Base-by-base conservation (phyloP, 2,888 invertebrate species). In the Azorinus chamasolen region DNA sequence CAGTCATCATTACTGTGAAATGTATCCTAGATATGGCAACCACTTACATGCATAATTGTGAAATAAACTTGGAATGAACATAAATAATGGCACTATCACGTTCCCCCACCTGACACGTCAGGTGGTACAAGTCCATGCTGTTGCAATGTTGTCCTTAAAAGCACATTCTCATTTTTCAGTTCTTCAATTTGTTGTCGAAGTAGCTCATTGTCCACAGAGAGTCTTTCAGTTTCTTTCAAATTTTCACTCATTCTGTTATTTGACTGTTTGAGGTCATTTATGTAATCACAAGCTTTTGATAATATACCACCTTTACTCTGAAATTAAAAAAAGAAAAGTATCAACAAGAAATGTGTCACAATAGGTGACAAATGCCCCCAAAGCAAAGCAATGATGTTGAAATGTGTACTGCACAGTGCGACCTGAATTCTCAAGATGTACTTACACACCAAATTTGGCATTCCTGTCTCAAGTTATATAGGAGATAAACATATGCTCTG, bases 281-380 rank as follows among this genome's bases (percentile, higher is more conserved):
- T 98, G 93, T 98, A 97, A 91, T 98, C 98, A 93, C 98, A 98
- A 0, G 98, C 98, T 93, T 98, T 98, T 6, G 98, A 97, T 86
- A 99, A 93, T 87, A 98, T 98, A 68, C 97, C 98, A 18, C 98
- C 98, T 94, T 99, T 99, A 90, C 98, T 98, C 95, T 97, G 95
- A 43, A 86, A 85, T 53, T 65, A 24, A 69, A 57, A 48, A 39
- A 16, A 48, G 20, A 61, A 45, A 18, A 58, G n/a, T n/a, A n/a
- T n/a, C n/a, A n/a, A n/a, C n/a, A n/a, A n/a, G n/a, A n/a, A n/a
- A n/a, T n/a, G n/a, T n/a, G n/a, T n/a, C n/a, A n/a, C n/a, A n/a
- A n/a, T n/a, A n/a, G n/a, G n/a, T n/a, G n/a, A n/a, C n/a, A n/a
- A n/a, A n/a, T n/a, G n/a, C n/a, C n/a, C n/a, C n/a, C n/a, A n/a